phyloP scores from a whole-genome alignment of 2,797 vertebrate genomes.

The Synanceia verrucosa region DNA sequence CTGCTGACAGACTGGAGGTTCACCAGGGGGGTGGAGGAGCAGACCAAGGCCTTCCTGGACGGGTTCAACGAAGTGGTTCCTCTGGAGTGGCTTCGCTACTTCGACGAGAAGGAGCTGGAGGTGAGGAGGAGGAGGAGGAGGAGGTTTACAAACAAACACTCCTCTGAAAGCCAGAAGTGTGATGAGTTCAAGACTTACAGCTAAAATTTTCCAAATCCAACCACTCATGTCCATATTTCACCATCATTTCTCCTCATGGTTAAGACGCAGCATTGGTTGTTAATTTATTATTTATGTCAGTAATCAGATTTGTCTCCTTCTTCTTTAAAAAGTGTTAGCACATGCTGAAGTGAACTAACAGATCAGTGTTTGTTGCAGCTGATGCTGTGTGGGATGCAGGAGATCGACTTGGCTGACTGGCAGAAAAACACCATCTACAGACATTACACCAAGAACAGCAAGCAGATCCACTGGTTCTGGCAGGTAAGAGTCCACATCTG shows the following conservation, averaged over 20 bases:
- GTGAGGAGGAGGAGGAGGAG: conserved; percentile 71
- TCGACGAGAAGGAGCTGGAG: conserved; percentile 98
- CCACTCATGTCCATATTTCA: background rate
- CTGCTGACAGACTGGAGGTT: conserved; percentile 97
- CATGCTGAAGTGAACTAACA: too few species aligned
- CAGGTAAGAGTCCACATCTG: too few species aligned
- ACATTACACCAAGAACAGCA: conserved; percentile 99
- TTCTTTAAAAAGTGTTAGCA: too few species aligned
- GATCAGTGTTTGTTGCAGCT: conserved; percentile 83
- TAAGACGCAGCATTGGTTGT: background rate
- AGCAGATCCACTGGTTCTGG: conserved; percentile 99
- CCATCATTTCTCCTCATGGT: too few species aligned
- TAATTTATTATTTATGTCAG: background rate
- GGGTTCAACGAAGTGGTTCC: conserved; percentile 98
- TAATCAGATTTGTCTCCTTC: background rate
- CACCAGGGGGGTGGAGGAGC: conserved; percentile 94
- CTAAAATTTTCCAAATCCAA: background rate
- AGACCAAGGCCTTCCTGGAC: conserved; percentile 96
- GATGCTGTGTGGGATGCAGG: conserved; percentile 99
- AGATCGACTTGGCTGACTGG: conserved; percentile 95
- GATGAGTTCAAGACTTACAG: background rate
- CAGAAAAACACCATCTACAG: conserved; percentile 97
- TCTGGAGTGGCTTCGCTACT: conserved; percentile 96
- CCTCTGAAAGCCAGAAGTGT: background rate
- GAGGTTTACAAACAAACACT: background rate